These are phyloP conservation scores for Lacanobia oleracea DNA, from an alignment of 2,888 invertebrate species.

Conservation along the genomic window DNA sequence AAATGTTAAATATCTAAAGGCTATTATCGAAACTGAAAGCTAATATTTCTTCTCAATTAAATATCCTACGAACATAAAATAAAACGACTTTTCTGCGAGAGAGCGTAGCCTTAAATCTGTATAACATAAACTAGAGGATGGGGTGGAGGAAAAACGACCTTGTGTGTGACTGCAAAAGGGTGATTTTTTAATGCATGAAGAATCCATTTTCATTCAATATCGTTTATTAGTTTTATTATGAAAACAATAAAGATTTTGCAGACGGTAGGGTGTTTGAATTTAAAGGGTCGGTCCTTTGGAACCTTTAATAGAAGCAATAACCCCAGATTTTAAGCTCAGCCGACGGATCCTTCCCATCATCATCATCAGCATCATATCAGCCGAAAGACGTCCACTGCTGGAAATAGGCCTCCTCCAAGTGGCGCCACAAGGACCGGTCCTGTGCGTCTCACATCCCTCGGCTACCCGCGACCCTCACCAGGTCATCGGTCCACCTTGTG, in stretches of 20 bases:
- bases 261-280: conserved; percentile 13
- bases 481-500: too few relatives aligned
- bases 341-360: too few relatives aligned
- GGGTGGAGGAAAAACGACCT: conserved; percentile 9
- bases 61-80: conserved; percentile 28
- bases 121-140: conserved; percentile 13
- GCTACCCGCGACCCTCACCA: too few relatives aligned
- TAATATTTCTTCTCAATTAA: conserved; percentile 60
- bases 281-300: conserved; percentile 7
- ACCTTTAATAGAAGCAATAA: background rate
- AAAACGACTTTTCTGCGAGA: conserved; percentile 27
- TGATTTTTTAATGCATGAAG: conserved; percentile 17
- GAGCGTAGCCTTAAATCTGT: conserved; percentile 18
- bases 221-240: conserved; percentile 41
- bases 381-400: too few relatives aligned
- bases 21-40: conserved; percentile 50
- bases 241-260: conserved; percentile 21
- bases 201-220: conserved; percentile 33
- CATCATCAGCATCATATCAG: too few relatives aligned
- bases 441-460: too few relatives aligned
- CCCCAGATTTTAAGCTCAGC: background rate
- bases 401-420: too few relatives aligned
- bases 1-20: conserved; percentile 38
- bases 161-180: background rate
- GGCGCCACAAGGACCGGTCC: too few relatives aligned